Conservation (phyloP, 2,113 vertebrate genomes). For the Archilochus colubris region DNA sequence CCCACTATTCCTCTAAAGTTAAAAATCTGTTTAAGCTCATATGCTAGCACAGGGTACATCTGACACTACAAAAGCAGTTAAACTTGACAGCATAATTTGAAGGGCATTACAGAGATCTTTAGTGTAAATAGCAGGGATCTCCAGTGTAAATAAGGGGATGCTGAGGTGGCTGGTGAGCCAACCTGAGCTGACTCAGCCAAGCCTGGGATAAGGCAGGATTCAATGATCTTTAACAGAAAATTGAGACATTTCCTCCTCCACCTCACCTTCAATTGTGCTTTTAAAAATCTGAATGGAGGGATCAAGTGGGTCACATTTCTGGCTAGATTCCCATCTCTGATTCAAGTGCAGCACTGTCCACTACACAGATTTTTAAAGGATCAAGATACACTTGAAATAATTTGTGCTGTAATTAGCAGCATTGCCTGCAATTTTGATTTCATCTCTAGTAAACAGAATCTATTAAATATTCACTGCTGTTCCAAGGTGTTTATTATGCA, state of each 20-base stretch:
- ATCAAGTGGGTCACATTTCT: slow-evolving; percentile 17
- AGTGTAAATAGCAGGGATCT: not conserved
- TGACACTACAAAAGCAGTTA: not conserved
- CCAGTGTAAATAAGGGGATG: not conserved
- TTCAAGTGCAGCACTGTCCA: slow-evolving; percentile 5
- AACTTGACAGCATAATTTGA: slow-evolving; percentile 14
- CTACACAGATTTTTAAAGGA: not conserved
- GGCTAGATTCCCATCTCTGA: slow-evolving; percentile 42
- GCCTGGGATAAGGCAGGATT: not conserved
- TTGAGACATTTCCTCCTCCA: slow-evolving; percentile 21
- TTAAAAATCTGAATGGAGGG: not conserved
- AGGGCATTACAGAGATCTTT: not conserved
- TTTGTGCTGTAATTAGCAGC: slow-evolving; percentile 39
- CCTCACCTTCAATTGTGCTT: slow-evolving; percentile 21
- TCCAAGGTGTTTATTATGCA: slow-evolving; percentile 1
- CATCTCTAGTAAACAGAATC: not conserved
- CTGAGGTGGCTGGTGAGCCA: not conserved
- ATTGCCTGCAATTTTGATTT: slow-evolving; percentile 19
- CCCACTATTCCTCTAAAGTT: not conserved
- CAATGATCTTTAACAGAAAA: not conserved
- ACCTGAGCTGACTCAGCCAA: not conserved
- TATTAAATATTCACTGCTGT: slow-evolving; percentile 3
- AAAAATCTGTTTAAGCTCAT: not conserved
- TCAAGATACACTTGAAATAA: slow-evolving; percentile 43
- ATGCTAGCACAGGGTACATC: slow-evolving; percentile 1